Base-by-base conservation (phyloP, 2,797 vertebrate genomes). In the Pseudopleuronectes americanus region DNA sequence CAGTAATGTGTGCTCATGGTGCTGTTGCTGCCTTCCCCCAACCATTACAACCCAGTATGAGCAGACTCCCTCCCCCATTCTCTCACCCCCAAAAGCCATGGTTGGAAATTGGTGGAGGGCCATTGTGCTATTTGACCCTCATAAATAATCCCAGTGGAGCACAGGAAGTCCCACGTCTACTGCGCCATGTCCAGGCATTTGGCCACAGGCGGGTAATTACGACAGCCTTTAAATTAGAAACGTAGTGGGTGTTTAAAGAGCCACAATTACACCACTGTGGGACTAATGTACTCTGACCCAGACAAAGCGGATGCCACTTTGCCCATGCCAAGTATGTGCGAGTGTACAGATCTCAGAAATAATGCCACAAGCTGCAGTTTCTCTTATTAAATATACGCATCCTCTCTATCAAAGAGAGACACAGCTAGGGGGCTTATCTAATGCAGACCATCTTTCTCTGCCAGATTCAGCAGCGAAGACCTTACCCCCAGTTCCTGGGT, bases 401-500 rank as follows among this genome's bases (percentile, higher is more conserved):
- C 56, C 56, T 68, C 26, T 41, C 24, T 41, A 22, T 64, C 41
- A 82, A 38, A 65, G 33, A 36, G 22, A 66, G 31, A 19, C 17
- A 51, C 14, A 57, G 57, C 64, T 52, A 17, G 43, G 66, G 72
- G 87, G 83, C 57, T 87, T 84, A 79, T 90, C 70, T 76, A 84
- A 87, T 83, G 75, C 58, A 84, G 77, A 77, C 83, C 80, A 85
- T 90, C 81, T 76, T 89, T 92, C 86, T 86, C 76, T 83, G 74
- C 82, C 85, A 83, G 88, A 64, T 61, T 71, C 70, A 53, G 68
- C 70, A 64, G 57, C 28, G 71, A 84, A 88, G 83, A 77, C 87
- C 86, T 90, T 83, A 84, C 84, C 90, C 87, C 83, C 88, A 90
- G 85, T 89, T 92, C 86, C 76, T 86, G 72, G 69, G 57, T 59